Percentiles rank a stretch among this genome's conserved stretches.
Conservation (phyloP, 1,140 invertebrate genomes). For the Vanessa atalanta region DNA sequence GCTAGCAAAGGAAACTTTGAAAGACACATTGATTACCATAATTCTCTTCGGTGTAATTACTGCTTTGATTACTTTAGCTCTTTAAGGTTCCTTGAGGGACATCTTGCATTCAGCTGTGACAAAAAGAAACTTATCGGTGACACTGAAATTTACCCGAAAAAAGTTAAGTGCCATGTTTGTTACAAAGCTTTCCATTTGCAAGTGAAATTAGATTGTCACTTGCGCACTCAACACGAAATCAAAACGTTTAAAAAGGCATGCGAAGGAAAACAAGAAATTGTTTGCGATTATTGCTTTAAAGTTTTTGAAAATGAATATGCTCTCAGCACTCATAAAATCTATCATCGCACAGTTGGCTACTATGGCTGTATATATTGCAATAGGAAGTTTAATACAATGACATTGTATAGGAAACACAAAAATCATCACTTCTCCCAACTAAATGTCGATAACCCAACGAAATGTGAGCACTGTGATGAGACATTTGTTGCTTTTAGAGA, state of each 20-base stretch:
- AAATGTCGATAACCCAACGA: constrained; percentile 71
- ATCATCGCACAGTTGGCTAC: constrained; percentile 68
- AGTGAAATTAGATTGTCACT: constrained; percentile 78
- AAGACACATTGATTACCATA: constrained; percentile 76
- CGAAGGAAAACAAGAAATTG: constrained; percentile 54
- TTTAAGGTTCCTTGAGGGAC: constrained; percentile 72
- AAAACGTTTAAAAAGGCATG: constrained; percentile 55
- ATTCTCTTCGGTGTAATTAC: constrained; percentile 77
- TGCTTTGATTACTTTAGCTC: constrained; percentile 76
- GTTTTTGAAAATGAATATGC: constrained; percentile 74
- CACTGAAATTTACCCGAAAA: constrained; percentile 70
- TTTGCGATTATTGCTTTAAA: constrained; percentile 78
- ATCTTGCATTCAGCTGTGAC: constrained; percentile 71
- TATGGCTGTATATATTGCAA: constrained; percentile 76
- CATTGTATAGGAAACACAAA: constrained; percentile 72
- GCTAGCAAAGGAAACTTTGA: constrained; percentile 74
- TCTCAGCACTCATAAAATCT: constrained; percentile 68
- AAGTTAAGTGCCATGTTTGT: constrained; percentile 73
- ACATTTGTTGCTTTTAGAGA: constrained; percentile 73
- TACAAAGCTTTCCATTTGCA: constrained; percentile 78
- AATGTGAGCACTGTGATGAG: constrained; percentile 76
- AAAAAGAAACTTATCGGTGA: constrained; percentile 74
- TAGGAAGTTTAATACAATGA: constrained; percentile 69
- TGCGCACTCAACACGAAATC: constrained; percentile 69
- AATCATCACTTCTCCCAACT: constrained; percentile 67